These are phyloP conservation scores for Phyllopteryx taeniolatus DNA, from an alignment of 2,113 vertebrate species.

Conservation along the genomic window DNA sequence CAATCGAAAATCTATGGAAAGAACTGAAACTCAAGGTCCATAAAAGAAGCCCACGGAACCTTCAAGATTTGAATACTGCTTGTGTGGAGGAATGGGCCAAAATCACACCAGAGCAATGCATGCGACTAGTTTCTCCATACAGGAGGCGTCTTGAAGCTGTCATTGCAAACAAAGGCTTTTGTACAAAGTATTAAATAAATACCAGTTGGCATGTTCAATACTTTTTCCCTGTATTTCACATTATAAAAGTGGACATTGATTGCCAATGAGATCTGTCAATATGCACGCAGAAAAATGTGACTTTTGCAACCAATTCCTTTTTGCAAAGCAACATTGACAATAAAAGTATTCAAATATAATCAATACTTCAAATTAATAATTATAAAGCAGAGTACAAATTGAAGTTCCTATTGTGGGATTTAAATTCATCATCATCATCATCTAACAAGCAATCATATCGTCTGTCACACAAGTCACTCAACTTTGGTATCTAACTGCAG, in stretches of 20 bases:
- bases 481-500: slow-evolving; percentile 12
- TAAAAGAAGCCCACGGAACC: too few species aligned
- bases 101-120: too few species aligned
- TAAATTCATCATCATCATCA: background rate
- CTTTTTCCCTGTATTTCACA: too few species aligned
- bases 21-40: too few species aligned
- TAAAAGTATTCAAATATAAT: background rate
- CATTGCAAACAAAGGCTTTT: too few species aligned
- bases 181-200: too few species aligned
- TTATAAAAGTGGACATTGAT: background rate
- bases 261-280: background rate
- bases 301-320: background rate
- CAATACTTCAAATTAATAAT: background rate
- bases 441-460: slow-evolving; percentile 7
- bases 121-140: too few species aligned
- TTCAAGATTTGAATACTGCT: too few species aligned
- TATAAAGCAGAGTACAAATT: background rate
- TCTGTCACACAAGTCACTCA: slow-evolving; percentile 23
- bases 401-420: background rate
- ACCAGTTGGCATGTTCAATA: too few species aligned
- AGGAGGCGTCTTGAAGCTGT: too few species aligned
- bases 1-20: too few species aligned
- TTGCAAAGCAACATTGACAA: background rate
- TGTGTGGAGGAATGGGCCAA: too few species aligned
- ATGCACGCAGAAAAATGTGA: background rate